Evolutionary conservation across 2,888 invertebrate species (phyloP), one percentile per base, ranked within the genome.

Genomic region (Leptinotarsa rubiginosa): DNA sequence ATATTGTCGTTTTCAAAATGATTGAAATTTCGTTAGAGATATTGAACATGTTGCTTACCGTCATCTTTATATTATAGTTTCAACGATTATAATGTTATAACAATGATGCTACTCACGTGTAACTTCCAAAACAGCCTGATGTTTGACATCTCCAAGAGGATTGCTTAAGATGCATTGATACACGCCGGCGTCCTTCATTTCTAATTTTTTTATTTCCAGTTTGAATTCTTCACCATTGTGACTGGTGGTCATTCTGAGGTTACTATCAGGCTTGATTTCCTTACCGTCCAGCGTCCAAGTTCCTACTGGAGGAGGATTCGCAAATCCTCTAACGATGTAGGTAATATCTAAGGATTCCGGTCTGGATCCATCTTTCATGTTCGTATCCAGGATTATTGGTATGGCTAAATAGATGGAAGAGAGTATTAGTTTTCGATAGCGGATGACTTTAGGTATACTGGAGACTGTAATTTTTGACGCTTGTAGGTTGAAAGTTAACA

Each of bases 111-210:
- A 89, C 91, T 91, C 87, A 94, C 94, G 91, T 75, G 91, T 92
- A 59, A 97, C 92, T 31, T 92, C 91, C 15, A 97, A 88, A 52
- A 92, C 91, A 41, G 95, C 96, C 83, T 93, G 91, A 77, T 92
- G 90, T 66, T 91, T 90, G 76, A 93, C 92, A 86, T 95, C 94
- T 70, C 97, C 98, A 67, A 95, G 90, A 83, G 94, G 93, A 86
- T 97, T 97, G 82, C 91, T 91, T 70, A 97, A 90, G 75, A 94
- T 92, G 75, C 96, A 95, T 81, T 94, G 93, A 89, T 96, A 97
- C 74, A 92, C 90, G 13, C 95, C 96, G n/a, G 92, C 93, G 86
- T 97, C 97, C 13, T 90, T 90, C 81, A 93, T 85, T 73, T 91
- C 90, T 1, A 94, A 90, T 70, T 92, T 92, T 67, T 91, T 91